These are phyloP conservation scores for Steatocranus sp. DNA, from an alignment of 2,797 vertebrate species.

Conservation along the genomic window DNA sequence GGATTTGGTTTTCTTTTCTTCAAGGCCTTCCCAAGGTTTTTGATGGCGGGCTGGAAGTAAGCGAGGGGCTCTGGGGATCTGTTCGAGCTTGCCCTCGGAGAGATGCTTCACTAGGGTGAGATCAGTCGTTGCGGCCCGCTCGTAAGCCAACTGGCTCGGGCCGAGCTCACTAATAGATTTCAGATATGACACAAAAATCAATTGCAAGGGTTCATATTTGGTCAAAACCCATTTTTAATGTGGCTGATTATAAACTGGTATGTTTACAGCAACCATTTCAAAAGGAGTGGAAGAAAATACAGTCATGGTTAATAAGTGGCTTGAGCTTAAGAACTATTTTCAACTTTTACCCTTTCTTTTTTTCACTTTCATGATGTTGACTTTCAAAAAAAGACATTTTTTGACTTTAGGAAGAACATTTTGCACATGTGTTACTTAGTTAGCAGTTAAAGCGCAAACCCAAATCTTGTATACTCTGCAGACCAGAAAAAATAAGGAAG, in stretches of 20 bases:
- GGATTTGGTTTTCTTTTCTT: slow-evolving; percentile 61
- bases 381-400: background rate
- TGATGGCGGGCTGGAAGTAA: slow-evolving; percentile 30
- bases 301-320: background rate
- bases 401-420: background rate
- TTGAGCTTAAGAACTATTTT: background rate
- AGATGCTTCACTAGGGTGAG: slow-evolving; percentile 47
- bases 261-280: background rate
- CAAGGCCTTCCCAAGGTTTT: slow-evolving; percentile 69
- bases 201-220: slow-evolving; percentile 29
- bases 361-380: background rate
- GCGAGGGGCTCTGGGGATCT: slow-evolving; percentile 26
- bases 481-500: background rate
- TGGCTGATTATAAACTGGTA: background rate
- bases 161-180: slow-evolving; percentile 48
- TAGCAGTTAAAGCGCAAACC: background rate
- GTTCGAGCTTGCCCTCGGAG: slow-evolving; percentile 16
- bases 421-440: background rate
- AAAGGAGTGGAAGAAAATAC: background rate
- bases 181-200: slow-evolving; percentile 52
- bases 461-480: background rate
- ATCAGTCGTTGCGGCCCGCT: slow-evolving; percentile 32
- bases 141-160: slow-evolving; percentile 14
- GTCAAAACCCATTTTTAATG: slow-evolving; percentile 25
- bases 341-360: background rate